These are phyloP conservation scores for Onthophagus taurus DNA, from an alignment of 1,140 invertebrate species.

Conservation along the genomic window DNA sequence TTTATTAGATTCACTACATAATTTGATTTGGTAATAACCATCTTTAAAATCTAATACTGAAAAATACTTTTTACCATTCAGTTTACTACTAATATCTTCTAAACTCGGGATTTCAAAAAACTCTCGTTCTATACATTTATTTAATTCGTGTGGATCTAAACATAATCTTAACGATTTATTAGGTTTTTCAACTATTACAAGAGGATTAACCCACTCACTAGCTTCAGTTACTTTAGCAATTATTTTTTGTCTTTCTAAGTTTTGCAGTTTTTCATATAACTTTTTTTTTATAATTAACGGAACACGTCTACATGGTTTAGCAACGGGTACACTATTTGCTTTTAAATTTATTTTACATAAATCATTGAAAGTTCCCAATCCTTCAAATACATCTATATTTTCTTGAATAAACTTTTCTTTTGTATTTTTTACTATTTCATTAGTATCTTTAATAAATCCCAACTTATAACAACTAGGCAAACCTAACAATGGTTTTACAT, in stretches of 20 bases:
- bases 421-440: not conserved
- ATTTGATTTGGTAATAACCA: conserved; percentile 13
- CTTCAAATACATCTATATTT: conserved; percentile 11
- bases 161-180: conserved; percentile 24
- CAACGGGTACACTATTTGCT: conserved; percentile 18
- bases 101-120: conserved; percentile 12
- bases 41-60: conserved; percentile 22
- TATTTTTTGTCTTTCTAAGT: conserved; percentile 7
- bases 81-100: conserved; percentile 7
- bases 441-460: not conserved
- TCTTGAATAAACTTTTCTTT: conserved; percentile 4
- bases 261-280: conserved; percentile 7
- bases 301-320: conserved; percentile 13
- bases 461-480: conserved; percentile 2
- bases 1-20: conserved; percentile 1
- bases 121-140: conserved; percentile 1
- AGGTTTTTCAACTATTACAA: conserved; percentile 10
- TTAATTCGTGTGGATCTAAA: conserved; percentile 4
- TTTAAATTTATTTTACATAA: conserved; percentile 1
- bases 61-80: conserved; percentile 16
- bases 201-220: conserved; percentile 7
- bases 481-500: conserved; percentile 3
- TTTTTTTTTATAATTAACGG: conserved; percentile 5
- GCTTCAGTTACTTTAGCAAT: conserved; percentile 18
- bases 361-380: conserved; percentile 9